phyloP scores from a whole-genome alignment of 2,797 vertebrate genomes.

The Propithecus deckenii region DNA sequence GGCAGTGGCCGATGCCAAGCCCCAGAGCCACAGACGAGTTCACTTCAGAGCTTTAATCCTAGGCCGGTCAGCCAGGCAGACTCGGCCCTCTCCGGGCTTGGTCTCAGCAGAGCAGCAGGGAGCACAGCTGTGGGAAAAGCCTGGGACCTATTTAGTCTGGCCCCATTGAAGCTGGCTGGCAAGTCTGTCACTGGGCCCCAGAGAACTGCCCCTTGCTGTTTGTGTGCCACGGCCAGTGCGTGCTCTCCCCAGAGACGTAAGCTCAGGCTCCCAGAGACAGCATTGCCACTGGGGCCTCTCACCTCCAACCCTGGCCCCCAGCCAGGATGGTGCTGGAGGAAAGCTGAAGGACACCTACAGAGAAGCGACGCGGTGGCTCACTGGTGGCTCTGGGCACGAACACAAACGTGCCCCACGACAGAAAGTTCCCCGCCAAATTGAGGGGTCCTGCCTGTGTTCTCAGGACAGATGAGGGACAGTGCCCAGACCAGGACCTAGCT shows the following conservation, averaged over 20 bases:
- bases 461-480: background rate
- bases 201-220: background rate
- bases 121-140: background rate
- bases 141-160: background rate
- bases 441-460: background rate
- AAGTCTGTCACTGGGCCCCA: background rate
- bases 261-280: background rate
- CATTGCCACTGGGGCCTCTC: background rate
- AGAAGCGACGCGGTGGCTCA: background rate
- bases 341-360: background rate
- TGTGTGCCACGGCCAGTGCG: background rate
- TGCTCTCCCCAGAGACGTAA: background rate
- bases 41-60: background rate
- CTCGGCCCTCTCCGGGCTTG: background rate
- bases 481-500: background rate
- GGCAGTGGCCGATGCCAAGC: background rate
- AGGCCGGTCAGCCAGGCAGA: background rate
- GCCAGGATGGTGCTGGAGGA: too few relatives aligned
- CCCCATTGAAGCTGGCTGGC: background rate
- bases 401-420: background rate
- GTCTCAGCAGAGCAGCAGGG: background rate
- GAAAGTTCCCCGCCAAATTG: background rate
- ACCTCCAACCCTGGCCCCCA: background rate
- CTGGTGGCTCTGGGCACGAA: background rate
- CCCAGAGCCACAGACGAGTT: background rate